Evolutionary conservation across 2,113 vertebrate genomes (phyloP).

Genomic region (Colinus virginianus): DNA sequence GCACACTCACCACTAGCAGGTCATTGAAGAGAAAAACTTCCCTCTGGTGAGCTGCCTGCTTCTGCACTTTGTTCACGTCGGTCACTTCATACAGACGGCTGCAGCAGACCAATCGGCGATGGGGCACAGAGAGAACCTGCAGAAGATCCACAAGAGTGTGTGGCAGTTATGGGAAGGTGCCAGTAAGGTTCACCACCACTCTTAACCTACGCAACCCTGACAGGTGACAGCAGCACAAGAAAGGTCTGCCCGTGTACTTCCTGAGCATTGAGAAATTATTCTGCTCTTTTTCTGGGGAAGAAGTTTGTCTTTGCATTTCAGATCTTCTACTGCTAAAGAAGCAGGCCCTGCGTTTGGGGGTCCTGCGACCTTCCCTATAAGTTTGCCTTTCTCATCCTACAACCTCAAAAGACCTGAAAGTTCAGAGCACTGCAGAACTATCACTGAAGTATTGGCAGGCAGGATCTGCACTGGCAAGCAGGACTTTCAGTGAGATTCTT

Average conservation of each 20-base stretch:
- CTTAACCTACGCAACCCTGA: not conserved
- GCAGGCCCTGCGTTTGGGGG: not conserved
- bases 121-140: slow-evolving; percentile 94
- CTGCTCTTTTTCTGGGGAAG: too few species aligned
- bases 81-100: slow-evolving; percentile 97
- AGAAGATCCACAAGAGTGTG: not conserved
- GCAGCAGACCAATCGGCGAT: slow-evolving; percentile 96
- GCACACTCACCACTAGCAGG: slow-evolving; percentile 90
- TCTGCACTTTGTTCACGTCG: slow-evolving; percentile 95
- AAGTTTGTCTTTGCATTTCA: too few species aligned
- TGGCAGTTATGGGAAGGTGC: not conserved
- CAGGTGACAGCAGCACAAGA: not conserved
- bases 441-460: not conserved
- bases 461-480: not conserved
- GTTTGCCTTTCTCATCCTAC: not conserved
- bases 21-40: slow-evolving; percentile 99
- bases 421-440: not conserved
- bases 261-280: too few species aligned
- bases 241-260: not conserved
- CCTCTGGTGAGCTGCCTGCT: slow-evolving; percentile 95
- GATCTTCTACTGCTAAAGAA: too few species aligned
- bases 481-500: not conserved
- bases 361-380: not conserved
- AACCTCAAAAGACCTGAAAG: not conserved
- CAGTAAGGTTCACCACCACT: not conserved